Base-by-base conservation (phyloP, 1,140 invertebrate genomes). In the Phymorhynchus buccinoides region DNA sequence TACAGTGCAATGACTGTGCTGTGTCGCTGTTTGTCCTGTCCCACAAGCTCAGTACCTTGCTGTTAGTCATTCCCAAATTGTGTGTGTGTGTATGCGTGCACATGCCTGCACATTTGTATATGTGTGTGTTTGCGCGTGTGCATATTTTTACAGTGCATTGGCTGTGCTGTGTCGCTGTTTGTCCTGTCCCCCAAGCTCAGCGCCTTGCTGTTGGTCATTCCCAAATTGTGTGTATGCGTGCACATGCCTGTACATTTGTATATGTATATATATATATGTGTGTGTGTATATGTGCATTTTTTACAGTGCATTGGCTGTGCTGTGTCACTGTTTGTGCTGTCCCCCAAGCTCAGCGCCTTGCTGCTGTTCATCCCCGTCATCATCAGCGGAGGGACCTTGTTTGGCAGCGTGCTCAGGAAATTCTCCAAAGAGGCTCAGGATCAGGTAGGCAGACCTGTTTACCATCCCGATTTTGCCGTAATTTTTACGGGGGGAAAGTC, bases 371-470 rank as follows among this genome's bases (percentile, higher is more conserved):
- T 99, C n/a, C 97, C 97, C 0, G 94, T 95, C 0, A 95, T 98
- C 48, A 96, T 99, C 87, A 93, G 95, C 32, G 94, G 96, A 37
- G 97, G 97, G 18, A 96, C 96, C 7, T 90, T 96, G 52, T 94
- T 98, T 90, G 97, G 97, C 14, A 94, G 95, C 42, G 91, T 95
- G 37, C 94, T 98, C 37, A 93, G 97, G 79, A 94, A 94, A 88
- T 91, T 97, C 52, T 97, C 97, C 1, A 94, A 95, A 89, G 94
- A 95, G 90, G 96, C 97, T 27, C 96, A 97, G 93, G 94, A 94
- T 7, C 96, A 98, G 94, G 96, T 96, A 91, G 14, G 22, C 18
- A 52, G 48, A n/a, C n/a, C n/a, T n/a, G n/a, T n/a, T n/a, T n/a
- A n/a, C n/a, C n/a, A n/a, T n/a, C n/a, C n/a, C n/a, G n/a, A n/a